Percentiles rank a stretch among this genome's conserved stretches.
phyloP scores from a whole-genome alignment of 2,888 invertebrate genomes.

The Plebejus anna region DNA sequence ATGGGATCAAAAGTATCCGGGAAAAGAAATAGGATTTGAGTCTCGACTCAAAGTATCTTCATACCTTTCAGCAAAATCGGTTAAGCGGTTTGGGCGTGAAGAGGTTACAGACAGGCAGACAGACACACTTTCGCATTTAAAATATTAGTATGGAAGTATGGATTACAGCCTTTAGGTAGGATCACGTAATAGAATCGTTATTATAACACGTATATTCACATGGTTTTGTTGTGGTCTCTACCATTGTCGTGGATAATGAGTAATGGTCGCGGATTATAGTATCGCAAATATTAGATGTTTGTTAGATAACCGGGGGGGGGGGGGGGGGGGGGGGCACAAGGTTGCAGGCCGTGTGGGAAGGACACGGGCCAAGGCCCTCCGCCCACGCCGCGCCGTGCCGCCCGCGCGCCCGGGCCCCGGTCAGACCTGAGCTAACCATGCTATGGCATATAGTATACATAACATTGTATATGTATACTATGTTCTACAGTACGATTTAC shows the following conservation, averaged over 20 bases:
- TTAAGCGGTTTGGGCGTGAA: too few relatives aligned
- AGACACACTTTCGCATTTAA: too few relatives aligned
- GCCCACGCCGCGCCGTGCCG: constrained; percentile 47
- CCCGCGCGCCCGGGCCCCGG: constrained; percentile 35
- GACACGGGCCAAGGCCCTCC: constrained; percentile 60
- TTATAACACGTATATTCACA: neutral
- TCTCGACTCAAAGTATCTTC: too few relatives aligned
- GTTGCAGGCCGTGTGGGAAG: constrained; percentile 61
- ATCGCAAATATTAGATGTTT: constrained; percentile 27
- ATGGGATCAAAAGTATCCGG: too few relatives aligned
- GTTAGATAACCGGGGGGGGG: constrained; percentile 30
- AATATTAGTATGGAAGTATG: too few relatives aligned
- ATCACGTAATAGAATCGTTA: too few relatives aligned
- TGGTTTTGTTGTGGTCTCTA: neutral
- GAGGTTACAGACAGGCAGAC: too few relatives aligned
- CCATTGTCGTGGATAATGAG: neutral
- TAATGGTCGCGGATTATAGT: neutral
- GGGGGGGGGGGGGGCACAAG: constrained; percentile 44
- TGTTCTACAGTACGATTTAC: neutral
- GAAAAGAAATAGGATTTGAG: too few relatives aligned
- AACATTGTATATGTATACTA: constrained; percentile 1
- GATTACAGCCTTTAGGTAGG: too few relatives aligned
- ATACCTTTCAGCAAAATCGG: too few relatives aligned
- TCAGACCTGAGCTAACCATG: constrained; percentile 30
- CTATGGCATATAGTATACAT: neutral